Evolutionary conservation across 2,113 vertebrate species (phyloP).

Genomic region (Columba janthina): DNA sequence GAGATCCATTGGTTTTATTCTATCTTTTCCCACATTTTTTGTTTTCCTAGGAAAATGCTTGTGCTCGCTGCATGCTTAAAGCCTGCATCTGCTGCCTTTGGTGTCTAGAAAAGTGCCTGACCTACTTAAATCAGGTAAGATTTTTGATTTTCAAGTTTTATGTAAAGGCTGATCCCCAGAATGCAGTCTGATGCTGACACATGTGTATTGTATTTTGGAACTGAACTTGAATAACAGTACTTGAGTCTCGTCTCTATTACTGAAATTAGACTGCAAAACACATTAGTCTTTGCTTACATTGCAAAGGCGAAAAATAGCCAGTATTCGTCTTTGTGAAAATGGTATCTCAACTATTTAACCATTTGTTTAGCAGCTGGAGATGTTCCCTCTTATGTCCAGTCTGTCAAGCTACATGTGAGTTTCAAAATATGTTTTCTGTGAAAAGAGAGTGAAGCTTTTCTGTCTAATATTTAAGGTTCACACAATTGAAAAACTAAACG

Average conservation of each 20-base stretch:
- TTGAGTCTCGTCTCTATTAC: background rate
- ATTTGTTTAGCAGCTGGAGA: background rate
- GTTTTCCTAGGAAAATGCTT: slow-evolving; percentile 88
- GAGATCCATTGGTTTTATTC: background rate
- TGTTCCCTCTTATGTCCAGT: background rate
- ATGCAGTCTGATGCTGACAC: background rate
- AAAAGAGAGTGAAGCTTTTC: background rate
- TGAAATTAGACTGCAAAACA: slow-evolving; percentile 15
- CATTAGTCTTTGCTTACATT: background rate
- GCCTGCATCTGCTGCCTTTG: slow-evolving; percentile 98
- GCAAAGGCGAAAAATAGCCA: background rate
- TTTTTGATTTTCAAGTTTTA: slow-evolving; percentile 14
- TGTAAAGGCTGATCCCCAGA: background rate
- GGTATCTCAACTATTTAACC: background rate
- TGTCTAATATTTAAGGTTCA: background rate
- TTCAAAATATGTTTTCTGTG: background rate
- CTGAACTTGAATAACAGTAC: background rate
- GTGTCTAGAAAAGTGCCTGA: slow-evolving; percentile 99
- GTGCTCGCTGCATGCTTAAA: slow-evolving; percentile 93
- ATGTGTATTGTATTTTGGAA: background rate
- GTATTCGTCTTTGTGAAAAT: background rate
- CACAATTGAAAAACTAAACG: background rate
- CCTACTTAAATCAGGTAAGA: slow-evolving; percentile 96
- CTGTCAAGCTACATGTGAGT: background rate
- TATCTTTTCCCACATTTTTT: background rate